Base-by-base conservation (phyloP, 2,888 invertebrate species). In the Cremastinae sp. region DNA sequence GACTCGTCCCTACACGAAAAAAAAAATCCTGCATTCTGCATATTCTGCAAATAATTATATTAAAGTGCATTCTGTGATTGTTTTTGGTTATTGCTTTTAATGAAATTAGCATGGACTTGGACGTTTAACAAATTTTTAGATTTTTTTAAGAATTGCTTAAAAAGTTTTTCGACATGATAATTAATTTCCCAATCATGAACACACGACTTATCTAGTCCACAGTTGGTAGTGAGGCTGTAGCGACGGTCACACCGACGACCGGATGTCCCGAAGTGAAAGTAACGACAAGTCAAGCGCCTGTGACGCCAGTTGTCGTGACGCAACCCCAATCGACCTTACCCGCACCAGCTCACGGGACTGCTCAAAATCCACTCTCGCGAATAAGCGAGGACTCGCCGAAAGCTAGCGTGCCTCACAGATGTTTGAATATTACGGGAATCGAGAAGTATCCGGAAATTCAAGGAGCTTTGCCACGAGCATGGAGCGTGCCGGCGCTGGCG, bases 401-500 rank as follows among this genome's bases (percentile, higher is more conserved):
- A 65, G 82, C 84, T 8, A 56, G 74, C 20, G 73, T 51, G 16
- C 76, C 79, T 7, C 86, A 86, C 37, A 92, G 93, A 84, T 95
- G 94, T 86, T 91, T 96, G 39, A 94, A 95, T 89, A 95, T 96
- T 82, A 94, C 95, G 51, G 95, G 95, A 47, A 95, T 96, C 55
- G 95, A 95, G 83, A 94, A 94, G 72, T 95, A 94, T 90, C 93
- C 94, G 7, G 93, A 94, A 75, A 90, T 95, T 70, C 93, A 93
- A 85, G 92, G 92, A 10, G 91, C 91, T 0, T 90, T 95, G 83
- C 95, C 95, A 0, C 90, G 94, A 73, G 94, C 94, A 80, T 95
- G 95, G 95, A 94, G 95, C 47, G 91, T 94, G 83, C 95, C 96
- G n/a, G 93, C 92, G 62, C 92, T 92, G 83, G 91, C 91, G 65